These are phyloP conservation scores for cattle (Bos taurus) DNA, from an alignment of 2,113 vertebrate genomes.

Conservation along the genomic window DNA sequence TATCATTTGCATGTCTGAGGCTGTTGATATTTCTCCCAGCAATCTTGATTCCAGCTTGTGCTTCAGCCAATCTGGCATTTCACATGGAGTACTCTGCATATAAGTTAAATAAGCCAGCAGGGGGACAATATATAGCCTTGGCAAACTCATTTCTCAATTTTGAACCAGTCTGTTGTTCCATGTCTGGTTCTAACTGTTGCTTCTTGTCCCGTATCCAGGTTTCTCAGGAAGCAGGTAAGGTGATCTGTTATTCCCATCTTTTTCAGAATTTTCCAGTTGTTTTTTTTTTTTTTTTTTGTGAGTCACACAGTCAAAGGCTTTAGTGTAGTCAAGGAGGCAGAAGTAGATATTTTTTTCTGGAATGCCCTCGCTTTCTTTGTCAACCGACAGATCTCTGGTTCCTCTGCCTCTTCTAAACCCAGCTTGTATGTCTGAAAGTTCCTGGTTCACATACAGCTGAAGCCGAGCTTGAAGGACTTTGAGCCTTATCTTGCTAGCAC, in stretches of 20 bases:
- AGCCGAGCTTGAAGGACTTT: neutral
- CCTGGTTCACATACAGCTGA: neutral
- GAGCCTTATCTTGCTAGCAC: neutral
- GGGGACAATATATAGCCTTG: neutral
- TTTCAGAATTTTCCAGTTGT: neutral
- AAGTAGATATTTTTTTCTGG: neutral
- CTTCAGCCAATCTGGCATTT: neutral
- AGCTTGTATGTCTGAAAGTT: neutral
- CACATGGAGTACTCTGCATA: neutral
- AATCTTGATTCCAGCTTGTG: neutral
- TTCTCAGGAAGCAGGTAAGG: neutral
- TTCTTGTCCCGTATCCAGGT: neutral
- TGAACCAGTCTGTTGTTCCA: neutral
- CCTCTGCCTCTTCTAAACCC: neutral
- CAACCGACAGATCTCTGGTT: neutral
- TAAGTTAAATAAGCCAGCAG: neutral
- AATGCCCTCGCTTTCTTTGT: neutral
- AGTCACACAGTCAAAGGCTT: neutral
- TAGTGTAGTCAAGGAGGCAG: neutral
- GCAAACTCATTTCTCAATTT: neutral
- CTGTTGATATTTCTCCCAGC: neutral
- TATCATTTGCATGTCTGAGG: neutral
- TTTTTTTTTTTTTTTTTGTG: neutral
- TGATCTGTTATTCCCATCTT: neutral
- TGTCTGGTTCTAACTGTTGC: neutral